phyloP scores from a whole-genome alignment of 2,113 vertebrate genomes.

The Penelope pileata region DNA sequence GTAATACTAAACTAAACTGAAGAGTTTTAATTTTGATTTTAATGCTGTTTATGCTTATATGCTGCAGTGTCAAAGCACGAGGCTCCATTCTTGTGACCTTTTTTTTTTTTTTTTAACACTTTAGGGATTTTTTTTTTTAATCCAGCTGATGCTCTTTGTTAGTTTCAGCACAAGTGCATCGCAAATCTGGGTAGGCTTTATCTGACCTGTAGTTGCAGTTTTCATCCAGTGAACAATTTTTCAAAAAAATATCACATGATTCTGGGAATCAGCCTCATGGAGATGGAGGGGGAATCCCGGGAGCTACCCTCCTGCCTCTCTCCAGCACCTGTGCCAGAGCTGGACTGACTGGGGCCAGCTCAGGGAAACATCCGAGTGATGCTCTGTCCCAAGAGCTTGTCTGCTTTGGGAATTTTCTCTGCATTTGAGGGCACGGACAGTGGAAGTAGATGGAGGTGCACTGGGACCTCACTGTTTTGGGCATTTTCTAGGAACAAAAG shows the following conservation, averaged over 20 bases:
- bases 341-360: neutral
- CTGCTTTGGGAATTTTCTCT: neutral
- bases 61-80: neutral
- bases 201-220: neutral
- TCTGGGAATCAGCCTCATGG: neutral
- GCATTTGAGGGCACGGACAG: neutral
- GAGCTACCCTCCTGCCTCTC: neutral
- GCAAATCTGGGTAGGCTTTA: neutral
- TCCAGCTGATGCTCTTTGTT: neutral
- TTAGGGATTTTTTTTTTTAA: neutral
- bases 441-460: neutral
- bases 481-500: neutral
- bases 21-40: neutral
- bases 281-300: neutral
- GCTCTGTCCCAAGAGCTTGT: neutral
- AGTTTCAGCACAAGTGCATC: neutral
- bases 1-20: neutral
- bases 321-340: neutral
- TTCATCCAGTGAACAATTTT: neutral
- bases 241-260: neutral
- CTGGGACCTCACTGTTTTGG: neutral
- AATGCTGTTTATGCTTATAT: neutral
- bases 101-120: neutral
- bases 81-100: neutral
- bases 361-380: neutral